Evolutionary conservation across 1,140 invertebrate species (phyloP).

Genomic region (Drosophila repleta): DNA sequence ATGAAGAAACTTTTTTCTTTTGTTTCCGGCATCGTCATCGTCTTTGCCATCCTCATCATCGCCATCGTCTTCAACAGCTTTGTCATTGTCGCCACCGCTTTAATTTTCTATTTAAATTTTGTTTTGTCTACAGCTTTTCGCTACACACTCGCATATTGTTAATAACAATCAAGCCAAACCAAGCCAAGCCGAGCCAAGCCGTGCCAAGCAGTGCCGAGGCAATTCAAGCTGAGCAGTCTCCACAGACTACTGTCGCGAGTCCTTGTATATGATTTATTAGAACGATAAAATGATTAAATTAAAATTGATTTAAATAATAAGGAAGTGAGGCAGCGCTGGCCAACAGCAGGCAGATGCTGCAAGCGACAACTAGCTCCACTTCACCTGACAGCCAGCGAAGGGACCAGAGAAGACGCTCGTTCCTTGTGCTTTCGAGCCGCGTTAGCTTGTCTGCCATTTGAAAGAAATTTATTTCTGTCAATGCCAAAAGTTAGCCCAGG

Average conservation of each 20-base stretch:
- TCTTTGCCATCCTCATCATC: conserved; percentile 35
- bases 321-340: conserved; percentile 15
- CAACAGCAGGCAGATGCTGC: conserved; percentile 32
- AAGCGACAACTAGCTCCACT: conserved; percentile 42
- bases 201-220: background rate
- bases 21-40: conserved; percentile 56
- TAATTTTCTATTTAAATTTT: conserved; percentile 79
- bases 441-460: conserved; percentile 41
- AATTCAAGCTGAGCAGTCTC: conserved; percentile 10
- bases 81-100: conserved; percentile 50
- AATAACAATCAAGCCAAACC: conserved; percentile 60
- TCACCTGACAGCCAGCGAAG: conserved; percentile 8
- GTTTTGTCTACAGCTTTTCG: conserved; percentile 61
- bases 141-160: conserved; percentile 63
- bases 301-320: conserved; percentile 76
- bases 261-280: conserved; percentile 71
- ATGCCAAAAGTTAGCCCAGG: conserved; percentile 31
- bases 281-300: conserved; percentile 82
- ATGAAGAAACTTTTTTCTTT: conserved; percentile 80
- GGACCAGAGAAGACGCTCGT: background rate
- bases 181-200: conserved; percentile 18
- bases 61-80: conserved; percentile 31
- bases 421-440: conserved; percentile 23
- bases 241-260: background rate
- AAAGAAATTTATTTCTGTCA: conserved; percentile 44